These are phyloP conservation scores for Dendrocopos noguchii DNA, from an alignment of 2,113 vertebrate genomes.

Conservation along the genomic window DNA sequence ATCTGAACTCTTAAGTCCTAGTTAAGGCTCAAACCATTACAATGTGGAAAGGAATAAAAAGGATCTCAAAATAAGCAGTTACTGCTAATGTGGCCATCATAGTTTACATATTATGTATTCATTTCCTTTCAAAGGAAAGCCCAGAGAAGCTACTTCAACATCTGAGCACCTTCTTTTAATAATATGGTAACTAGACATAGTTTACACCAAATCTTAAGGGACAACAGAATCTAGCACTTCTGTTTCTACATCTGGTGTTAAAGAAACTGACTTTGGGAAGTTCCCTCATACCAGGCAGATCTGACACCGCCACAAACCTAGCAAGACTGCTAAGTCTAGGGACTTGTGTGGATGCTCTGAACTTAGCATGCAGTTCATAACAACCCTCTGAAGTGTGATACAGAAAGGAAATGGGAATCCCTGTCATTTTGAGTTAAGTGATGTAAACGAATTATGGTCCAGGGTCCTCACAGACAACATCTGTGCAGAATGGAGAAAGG, in stretches of 20 bases:
- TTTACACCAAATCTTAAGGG: background rate
- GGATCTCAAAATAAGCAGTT: background rate
- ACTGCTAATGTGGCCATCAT: background rate
- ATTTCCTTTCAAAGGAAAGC: background rate
- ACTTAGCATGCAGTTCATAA: background rate
- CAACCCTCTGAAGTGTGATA: background rate
- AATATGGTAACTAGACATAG: background rate
- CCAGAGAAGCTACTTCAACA: background rate
- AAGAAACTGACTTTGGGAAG: background rate
- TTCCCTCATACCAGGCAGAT: background rate
- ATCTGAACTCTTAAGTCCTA: no score
- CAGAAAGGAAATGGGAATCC: background rate
- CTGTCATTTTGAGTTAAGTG: background rate
- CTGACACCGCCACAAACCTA: background rate
- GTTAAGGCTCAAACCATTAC: no score
- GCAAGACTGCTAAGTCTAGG: background rate
- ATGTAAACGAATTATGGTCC: background rate
- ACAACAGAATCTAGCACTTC: background rate
- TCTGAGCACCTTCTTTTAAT: background rate
- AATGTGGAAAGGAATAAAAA: background rate
- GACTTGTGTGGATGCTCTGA: background rate
- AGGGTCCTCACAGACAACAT: background rate
- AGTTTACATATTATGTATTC: background rate
- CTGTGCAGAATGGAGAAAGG: background rate
- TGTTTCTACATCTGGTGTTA: background rate